A percentile compares a stretch with the other conserved stretches of the same genome.
These are phyloP conservation scores for Condylura cristata DNA, from an alignment of 2,113 vertebrate species.

Conservation along the genomic window DNA sequence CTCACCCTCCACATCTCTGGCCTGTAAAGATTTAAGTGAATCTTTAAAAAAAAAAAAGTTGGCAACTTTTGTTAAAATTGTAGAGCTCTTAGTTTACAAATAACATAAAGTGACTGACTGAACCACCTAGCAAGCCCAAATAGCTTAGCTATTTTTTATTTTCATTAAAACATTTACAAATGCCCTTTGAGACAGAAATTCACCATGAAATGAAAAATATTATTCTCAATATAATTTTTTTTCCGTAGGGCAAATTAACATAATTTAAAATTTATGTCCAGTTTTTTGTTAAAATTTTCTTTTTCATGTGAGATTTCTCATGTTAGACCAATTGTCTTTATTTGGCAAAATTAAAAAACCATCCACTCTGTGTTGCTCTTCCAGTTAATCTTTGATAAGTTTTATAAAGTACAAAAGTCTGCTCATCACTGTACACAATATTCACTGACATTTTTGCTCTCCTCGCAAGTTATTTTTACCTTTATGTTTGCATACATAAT, in stretches of 20 bases:
- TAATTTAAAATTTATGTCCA: neutral
- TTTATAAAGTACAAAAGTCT: neutral
- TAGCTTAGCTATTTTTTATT: neutral
- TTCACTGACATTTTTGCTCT: neutral
- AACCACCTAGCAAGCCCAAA: neutral
- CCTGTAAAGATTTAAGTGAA: too few species aligned
- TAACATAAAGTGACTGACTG: neutral
- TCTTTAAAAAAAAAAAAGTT: too few species aligned
- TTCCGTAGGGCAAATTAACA: neutral
- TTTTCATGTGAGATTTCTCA: neutral
- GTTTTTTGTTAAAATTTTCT: neutral
- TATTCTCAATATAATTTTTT: neutral
- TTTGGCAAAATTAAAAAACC: slow-evolving; percentile 10
- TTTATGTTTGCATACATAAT: slow-evolving; percentile 29
- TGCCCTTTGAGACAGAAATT: slow-evolving; percentile 21
- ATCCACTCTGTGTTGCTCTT: neutral
- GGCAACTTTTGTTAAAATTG: slow-evolving; percentile 1
- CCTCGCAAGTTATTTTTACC: slow-evolving; percentile 13
- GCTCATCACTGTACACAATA: neutral
- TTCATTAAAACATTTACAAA: slow-evolving; percentile 5
- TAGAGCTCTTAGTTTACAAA: neutral
- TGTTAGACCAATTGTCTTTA: neutral
- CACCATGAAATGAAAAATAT: neutral
- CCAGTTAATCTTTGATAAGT: slow-evolving; percentile 21
- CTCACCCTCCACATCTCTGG: too few species aligned